Conservation (phyloP, 1,140 invertebrate genomes). For the Zaprionus capensis region DNA sequence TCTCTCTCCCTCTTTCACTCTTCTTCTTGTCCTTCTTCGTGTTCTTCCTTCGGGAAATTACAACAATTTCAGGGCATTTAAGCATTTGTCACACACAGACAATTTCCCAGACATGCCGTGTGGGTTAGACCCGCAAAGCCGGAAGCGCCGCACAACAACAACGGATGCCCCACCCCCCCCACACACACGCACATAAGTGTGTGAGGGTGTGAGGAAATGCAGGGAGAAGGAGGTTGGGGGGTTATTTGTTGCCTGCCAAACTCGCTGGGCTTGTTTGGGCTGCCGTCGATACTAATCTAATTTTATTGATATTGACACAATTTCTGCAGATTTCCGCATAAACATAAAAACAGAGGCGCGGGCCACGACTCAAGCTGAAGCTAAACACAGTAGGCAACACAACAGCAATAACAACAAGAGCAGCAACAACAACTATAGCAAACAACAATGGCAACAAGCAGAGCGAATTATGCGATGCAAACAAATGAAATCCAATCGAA, state of each 20-base stretch:
- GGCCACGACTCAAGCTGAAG: slow-evolving; percentile 29
- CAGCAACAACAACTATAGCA: slow-evolving; percentile 1
- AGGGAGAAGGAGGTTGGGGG: slow-evolving; percentile 26
- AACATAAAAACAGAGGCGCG: slow-evolving; percentile 76
- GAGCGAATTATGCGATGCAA: slow-evolving; percentile 37
- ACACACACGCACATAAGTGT: slow-evolving; percentile 53
- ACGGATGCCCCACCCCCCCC: slow-evolving; percentile 16
- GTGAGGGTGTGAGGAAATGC: slow-evolving; percentile 8
- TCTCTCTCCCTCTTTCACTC: neutral
- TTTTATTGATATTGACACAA: slow-evolving; percentile 83
- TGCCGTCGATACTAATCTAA: slow-evolving; percentile 79
- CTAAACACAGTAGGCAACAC: slow-evolving; percentile 11
- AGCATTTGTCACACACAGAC: slow-evolving; percentile 71
- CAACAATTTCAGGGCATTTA: slow-evolving; percentile 76
- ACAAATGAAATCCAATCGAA: slow-evolving; percentile 74
- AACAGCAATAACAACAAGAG: slow-evolving; percentile 18
- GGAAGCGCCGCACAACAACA: slow-evolving; percentile 43
- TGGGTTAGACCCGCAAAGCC: slow-evolving; percentile 34
- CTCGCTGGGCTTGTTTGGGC: slow-evolving; percentile 61
- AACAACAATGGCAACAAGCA: slow-evolving; percentile 12
- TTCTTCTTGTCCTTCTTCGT: neutral
- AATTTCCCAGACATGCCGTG: slow-evolving; percentile 21
- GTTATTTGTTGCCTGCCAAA: slow-evolving; percentile 61
- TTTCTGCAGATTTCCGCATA: slow-evolving; percentile 82
- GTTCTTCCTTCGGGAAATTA: slow-evolving; percentile 48